Percentiles rank a stretch among this genome's conserved stretches.
phyloP scores from a whole-genome alignment of 2,797 vertebrate species.

The Staurois parvus region DNA sequence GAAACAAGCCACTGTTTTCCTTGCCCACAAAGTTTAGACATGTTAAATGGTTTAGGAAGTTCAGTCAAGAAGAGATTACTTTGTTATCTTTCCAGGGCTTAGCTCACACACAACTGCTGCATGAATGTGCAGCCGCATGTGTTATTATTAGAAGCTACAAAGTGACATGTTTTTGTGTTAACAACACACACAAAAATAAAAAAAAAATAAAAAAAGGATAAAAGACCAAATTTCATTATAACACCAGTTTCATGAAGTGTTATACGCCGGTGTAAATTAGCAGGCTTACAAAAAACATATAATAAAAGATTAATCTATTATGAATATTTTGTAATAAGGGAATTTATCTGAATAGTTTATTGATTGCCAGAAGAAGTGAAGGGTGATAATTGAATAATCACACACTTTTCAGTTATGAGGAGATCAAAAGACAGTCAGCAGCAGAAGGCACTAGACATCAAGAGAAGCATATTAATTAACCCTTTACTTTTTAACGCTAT shows the following conservation, averaged over 20 bases:
- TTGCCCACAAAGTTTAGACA: conserved; percentile 30
- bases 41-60: conserved; percentile 48
- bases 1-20: conserved; percentile 44
- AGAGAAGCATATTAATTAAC: neutral
- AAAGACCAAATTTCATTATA: neutral
- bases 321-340: neutral
- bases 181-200: neutral
- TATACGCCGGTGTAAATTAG: conserved; percentile 15
- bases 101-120: conserved; percentile 29
- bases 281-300: neutral
- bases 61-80: conserved; percentile 53
- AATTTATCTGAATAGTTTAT: neutral
- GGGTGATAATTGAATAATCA: conserved; percentile 39
- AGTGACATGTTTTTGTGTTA: conserved; percentile 39
- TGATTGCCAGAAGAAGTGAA: conserved; percentile 29
- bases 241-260: neutral
- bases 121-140: conserved; percentile 38
- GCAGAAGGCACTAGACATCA: neutral
- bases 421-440: conserved; percentile 21
- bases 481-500: neutral
- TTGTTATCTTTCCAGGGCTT: conserved; percentile 53
- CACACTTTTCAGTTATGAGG: conserved; percentile 3
- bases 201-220: conserved; percentile 19
- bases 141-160: conserved; percentile 47
- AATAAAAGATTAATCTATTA: conserved; percentile 2